Base-by-base conservation (phyloP, 2,888 invertebrate species). In the Eupithecia vulgata region DNA sequence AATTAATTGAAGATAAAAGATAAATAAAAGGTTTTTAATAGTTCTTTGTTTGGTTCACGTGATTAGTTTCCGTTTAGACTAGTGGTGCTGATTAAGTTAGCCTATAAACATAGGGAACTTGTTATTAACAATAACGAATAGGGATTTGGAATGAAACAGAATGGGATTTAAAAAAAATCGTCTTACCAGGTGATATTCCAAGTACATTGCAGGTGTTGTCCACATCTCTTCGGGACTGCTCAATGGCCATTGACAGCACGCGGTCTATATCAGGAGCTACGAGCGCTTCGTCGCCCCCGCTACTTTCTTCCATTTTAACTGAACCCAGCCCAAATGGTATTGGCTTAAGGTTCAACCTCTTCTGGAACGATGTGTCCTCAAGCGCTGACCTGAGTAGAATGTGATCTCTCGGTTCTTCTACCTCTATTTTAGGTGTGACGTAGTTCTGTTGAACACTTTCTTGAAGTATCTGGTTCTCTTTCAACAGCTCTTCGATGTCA, bases 121-220 rank as follows among this genome's bases (percentile, higher is more conserved):
- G 17, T n/a, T 21, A 10, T 52, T 21, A 52, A 52, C 8, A 12
- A 52, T 48, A n/a, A 17, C 17, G 48, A 52, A 52, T 21, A 21
- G 21, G 21, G 52, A 52, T 10, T 12, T 21, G 3, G 13, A 57
- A 25, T 57, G 12, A 52, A 25, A 57, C 13, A 25, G 25, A 61
- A 61, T 3, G 61, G 34, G 61, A 7, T 61, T 61, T 30, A n/a
- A n/a, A 17, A 45, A 45, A 61, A 30, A 61, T 34, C 4, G 1
- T 95, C 96, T 96, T 91, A 98, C 98, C 98, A 92, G 97, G 96
- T 88, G 98, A 97, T 91, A 98, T 98, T 91, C 97, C 97, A 84
- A 98, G 95, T 81, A 97, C 96, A 70, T 96, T 96, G 91, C 98
- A 98, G 13, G 98, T 97, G 86, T 96, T 97, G 88, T 97, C 97